Base-by-base conservation (phyloP, 1,140 invertebrate species). In the Microplitis mediator region DNA sequence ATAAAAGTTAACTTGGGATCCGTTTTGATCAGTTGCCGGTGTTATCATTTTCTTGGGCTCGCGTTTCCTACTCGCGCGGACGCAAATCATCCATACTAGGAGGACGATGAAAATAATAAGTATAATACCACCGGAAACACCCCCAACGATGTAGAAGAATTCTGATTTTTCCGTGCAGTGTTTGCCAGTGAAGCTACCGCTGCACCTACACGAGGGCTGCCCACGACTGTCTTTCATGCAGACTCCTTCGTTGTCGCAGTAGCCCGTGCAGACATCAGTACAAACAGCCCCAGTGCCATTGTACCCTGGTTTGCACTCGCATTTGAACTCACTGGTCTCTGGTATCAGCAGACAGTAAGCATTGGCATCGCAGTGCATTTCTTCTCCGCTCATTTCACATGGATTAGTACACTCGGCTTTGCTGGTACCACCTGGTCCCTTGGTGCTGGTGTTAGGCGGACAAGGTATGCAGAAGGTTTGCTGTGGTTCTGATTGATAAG, bases 51-150 rank as follows among this genome's bases (percentile, higher is more conserved):
- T 96, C 89, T 95, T 96, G 77, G 94, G 94, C 89, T 96, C 94
- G 78, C 94, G 93, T 80, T 93, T 91, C 75, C 92, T 91, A 60
- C 93, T 92, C 0, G 94, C 94, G 92, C 94, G 93, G 50, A 95
- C 95, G 85, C 96, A 98, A 79, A 98, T 98, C 96, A 98, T 98
- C 96, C 96, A 98, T 65, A 98, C 95, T 13, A 98, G 91, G 50
- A 98, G 89, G 4, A 97, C 95, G 70, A 97, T 92, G 77, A 98
- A 92, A 74, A 98, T 97, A 72, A 97, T 93, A 78, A 97, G 92
- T 73, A 97, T 94, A 23, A 97, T 95, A 11, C 94, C 93, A 14
- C 94, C 95, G 32, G 96, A 95, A 73, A 97, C 96, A 14, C 96
- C 96, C 9, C 95, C 95, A 23, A 95, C 95, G 72, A 97, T 96